phyloP scores from a whole-genome alignment of 2,888 invertebrate genomes.

The Polyploca ridens region DNA sequence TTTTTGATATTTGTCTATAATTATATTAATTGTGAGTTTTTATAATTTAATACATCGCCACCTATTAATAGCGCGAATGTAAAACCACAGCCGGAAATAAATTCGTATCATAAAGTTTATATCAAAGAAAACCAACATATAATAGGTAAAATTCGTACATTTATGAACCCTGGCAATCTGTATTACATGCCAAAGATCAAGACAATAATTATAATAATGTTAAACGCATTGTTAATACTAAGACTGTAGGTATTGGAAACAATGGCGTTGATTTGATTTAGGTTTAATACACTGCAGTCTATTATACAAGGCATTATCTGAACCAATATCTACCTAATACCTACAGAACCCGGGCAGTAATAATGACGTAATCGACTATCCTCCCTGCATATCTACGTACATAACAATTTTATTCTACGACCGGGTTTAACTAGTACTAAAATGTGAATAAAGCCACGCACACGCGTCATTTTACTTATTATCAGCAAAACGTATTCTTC shows the following conservation, averaged over 20 bases:
- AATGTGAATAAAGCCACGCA: neutral
- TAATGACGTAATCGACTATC: constrained; percentile 48
- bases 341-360: constrained; percentile 38
- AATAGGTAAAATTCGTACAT: neutral
- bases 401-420: constrained; percentile 1
- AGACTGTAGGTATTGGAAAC: constrained; percentile 35
- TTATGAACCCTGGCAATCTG: constrained; percentile 14
- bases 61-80: neutral
- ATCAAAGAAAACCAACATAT: too few relatives aligned
- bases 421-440: neutral
- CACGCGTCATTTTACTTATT: neutral
- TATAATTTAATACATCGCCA: too few relatives aligned
- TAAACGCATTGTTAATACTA: constrained; percentile 45
- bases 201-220: constrained; percentile 35
- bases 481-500: neutral
- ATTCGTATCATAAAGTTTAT: neutral
- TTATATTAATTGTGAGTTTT: too few relatives aligned
- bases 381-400: constrained; percentile 8
- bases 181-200: constrained; percentile 23
- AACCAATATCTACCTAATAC: constrained; percentile 48
- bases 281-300: constrained; percentile 40
- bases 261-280: constrained; percentile 57
- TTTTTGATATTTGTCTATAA: too few relatives aligned
- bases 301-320: constrained; percentile 53
- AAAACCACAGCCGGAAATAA: neutral